Base-by-base conservation (phyloP, 2,797 vertebrate species). In the Eurystomus glaucurus region DNA sequence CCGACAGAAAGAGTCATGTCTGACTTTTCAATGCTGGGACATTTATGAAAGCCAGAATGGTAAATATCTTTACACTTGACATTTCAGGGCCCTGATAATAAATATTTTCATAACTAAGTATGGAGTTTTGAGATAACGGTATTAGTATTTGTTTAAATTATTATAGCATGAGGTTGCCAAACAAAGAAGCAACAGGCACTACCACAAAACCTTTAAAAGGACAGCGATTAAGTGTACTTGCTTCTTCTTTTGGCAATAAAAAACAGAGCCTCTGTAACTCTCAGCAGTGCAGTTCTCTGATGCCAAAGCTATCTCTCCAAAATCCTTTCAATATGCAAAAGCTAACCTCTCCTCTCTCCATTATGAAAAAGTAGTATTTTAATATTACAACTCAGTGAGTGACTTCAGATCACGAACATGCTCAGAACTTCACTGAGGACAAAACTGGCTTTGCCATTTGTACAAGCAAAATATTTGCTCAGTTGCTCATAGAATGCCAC, bases 281-380 rank as follows among this genome's bases (percentile, higher is more conserved):
- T 84, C 65, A 91, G 75, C 51, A 85, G 5, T 31, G 39, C 26
- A 66, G 29, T 91, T 77, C 92, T 87, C 60, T 82, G n/a, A 86
- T 19, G 55, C 71, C 58, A 91, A 92, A 91, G n/a, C 55, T 55
- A 10, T 48, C 8, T 85, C 69, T 93, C 31, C 37, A 86, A 94
- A 96, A 93, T 85, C 58, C 51, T 90, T 85, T 65, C 76, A 88
- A 66, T 41, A 68, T 52, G 48, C 61, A 87, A 48, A 92, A 81
- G 39, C 61, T 55, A 89, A 54, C 60, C 11, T 69, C 31, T 75
- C 17, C 41, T 65, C 50, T 66, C 64, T 76, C 39, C 70, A 64
- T 76, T 79, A 57, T 2, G n/a, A 72, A 45, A 29, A 75, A 78
- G 18, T 17, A 92, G 71, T 68, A 22, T 18, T 57, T 37, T 50